Conservation (phyloP, 2,113 vertebrate species). For the Galbula dea region DNA sequence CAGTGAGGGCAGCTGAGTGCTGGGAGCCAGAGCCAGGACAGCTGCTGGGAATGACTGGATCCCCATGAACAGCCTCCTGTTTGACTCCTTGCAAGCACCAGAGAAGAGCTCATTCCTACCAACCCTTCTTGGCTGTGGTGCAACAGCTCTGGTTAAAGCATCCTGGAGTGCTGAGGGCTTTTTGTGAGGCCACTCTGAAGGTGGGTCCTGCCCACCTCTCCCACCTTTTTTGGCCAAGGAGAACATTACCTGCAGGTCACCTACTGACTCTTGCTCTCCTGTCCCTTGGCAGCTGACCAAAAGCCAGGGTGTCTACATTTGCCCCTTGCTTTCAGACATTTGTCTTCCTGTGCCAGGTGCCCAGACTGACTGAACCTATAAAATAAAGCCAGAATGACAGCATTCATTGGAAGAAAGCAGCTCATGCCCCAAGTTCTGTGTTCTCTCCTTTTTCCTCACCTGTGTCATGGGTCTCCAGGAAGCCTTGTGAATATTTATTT, state of each 20-base stretch:
- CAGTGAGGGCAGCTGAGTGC: fast-evolving
- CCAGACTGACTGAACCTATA: background rate
- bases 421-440: fast-evolving
- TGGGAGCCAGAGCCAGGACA: background rate
- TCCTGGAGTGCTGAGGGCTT: background rate
- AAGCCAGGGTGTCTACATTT: background rate
- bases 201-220: background rate
- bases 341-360: background rate
- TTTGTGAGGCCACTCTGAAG: background rate
- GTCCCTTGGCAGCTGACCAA: background rate
- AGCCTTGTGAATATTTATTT: background rate
- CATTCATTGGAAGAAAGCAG: background rate
- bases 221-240: background rate
- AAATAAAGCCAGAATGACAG: background rate
- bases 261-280: background rate
- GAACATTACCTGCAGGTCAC: background rate
- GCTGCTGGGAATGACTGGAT: background rate
- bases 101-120: background rate
- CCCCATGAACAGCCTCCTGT: background rate
- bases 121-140: background rate
- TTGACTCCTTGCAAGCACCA: background rate
- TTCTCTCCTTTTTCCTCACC: background rate
- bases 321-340: background rate
- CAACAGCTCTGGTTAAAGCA: background rate
- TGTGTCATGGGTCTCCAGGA: background rate